A percentile compares a stretch with the other conserved stretches of the same genome.
Conservation (phyloP, 1,140 invertebrate genomes). For the Rhagoletis pomonella region DNA sequence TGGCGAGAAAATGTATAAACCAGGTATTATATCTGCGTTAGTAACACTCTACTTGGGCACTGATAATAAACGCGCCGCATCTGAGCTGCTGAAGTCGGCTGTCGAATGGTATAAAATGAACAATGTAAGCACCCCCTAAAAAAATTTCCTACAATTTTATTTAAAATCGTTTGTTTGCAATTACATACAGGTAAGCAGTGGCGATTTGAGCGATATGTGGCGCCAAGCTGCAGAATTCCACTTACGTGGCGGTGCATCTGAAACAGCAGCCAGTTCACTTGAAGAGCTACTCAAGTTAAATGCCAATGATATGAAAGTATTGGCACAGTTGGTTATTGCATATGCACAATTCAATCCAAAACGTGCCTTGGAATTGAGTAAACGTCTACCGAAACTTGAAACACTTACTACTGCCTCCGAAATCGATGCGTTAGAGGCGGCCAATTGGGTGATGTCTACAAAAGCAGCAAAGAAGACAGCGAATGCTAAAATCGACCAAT, state of each 20-base stretch:
- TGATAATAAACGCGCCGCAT: slow-evolving; percentile 85
- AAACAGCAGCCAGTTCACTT: slow-evolving; percentile 86
- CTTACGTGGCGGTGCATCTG: slow-evolving; percentile 83
- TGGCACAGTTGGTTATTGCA: slow-evolving; percentile 91
- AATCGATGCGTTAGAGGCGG: slow-evolving; percentile 89
- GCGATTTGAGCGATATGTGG: slow-evolving; percentile 78
- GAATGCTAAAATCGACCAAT: slow-evolving; percentile 77
- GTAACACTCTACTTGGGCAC: slow-evolving; percentile 88
- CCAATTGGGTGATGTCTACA: slow-evolving; percentile 90
- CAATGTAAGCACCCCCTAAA: slow-evolving; percentile 77
- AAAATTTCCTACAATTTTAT: background rate
- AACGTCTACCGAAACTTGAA: slow-evolving; percentile 82
- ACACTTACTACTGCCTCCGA: slow-evolving; percentile 83
- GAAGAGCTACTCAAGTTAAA: slow-evolving; percentile 88
- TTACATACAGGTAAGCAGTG: slow-evolving; percentile 59
- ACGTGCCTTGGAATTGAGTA: slow-evolving; percentile 83
- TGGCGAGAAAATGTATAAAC: slow-evolving; percentile 84
- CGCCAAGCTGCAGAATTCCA: slow-evolving; percentile 90
- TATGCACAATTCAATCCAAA: slow-evolving; percentile 86
- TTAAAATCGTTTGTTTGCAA: background rate
- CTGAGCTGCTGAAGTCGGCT: slow-evolving; percentile 85
- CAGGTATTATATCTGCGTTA: slow-evolving; percentile 89
- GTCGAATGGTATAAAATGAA: slow-evolving; percentile 92
- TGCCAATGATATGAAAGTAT: slow-evolving; percentile 84
- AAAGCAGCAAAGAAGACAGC: slow-evolving; percentile 87